phyloP scores from a whole-genome alignment of 2,113 vertebrate genomes.

The Callipepla californica region DNA sequence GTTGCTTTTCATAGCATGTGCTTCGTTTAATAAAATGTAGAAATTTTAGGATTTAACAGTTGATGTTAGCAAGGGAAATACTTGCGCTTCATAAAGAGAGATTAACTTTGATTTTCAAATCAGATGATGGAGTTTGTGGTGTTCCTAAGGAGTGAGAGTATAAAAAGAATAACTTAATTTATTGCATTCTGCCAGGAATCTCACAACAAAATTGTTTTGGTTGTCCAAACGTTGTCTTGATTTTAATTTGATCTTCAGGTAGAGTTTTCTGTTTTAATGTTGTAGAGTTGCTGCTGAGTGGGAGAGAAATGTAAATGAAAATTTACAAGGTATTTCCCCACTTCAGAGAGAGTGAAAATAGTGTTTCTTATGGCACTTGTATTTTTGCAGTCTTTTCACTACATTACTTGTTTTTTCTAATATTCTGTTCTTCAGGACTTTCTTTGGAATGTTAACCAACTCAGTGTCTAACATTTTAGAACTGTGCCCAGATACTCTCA shows the following conservation, averaged over 20 bases:
- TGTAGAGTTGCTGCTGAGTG: not conserved
- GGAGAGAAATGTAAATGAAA: not conserved
- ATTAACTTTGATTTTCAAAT: not conserved
- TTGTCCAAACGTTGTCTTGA: not conserved
- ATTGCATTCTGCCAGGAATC: not conserved
- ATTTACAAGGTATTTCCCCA: not conserved
- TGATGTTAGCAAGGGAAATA: not conserved
- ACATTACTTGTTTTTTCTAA: not conserved
- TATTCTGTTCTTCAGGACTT: not conserved
- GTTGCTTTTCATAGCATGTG: not conserved
- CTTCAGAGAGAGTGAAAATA: not conserved
- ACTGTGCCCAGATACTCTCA: not conserved
- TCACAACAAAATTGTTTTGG: not conserved
- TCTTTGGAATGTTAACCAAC: not conserved
- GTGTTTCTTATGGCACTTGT: not conserved
- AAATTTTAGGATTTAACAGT: not conserved
- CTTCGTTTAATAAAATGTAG: not conserved
- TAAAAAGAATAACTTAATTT: not conserved
- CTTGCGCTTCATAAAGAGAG: not conserved
- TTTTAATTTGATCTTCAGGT: conserved; percentile 1
- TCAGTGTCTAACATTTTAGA: not conserved
- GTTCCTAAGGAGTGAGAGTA: not conserved
- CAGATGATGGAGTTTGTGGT: not conserved
- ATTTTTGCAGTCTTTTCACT: not conserved
- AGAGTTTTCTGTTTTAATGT: conserved; percentile 10